These are phyloP conservation scores for Rhabdornis inornatus DNA, from an alignment of 2,113 vertebrate species.

Conservation along the genomic window DNA sequence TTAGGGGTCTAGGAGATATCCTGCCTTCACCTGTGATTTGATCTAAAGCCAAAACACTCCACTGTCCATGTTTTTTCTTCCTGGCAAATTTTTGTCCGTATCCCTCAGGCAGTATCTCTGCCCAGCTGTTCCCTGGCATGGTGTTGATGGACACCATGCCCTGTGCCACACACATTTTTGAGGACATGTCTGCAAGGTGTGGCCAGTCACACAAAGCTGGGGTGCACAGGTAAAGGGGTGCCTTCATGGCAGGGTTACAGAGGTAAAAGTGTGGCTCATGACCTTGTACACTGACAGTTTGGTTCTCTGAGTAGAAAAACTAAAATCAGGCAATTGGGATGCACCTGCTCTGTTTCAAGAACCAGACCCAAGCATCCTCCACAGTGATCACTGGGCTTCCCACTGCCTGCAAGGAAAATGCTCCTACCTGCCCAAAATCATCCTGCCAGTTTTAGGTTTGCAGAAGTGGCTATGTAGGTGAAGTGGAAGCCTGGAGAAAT, in stretches of 20 bases:
- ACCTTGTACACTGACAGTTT: background rate
- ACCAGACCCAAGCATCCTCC: background rate
- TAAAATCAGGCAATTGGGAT: background rate
- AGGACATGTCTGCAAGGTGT: background rate
- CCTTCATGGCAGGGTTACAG: background rate
- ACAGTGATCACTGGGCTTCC: background rate
- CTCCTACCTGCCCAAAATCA: background rate
- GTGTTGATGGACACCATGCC: background rate
- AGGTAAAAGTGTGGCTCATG: background rate
- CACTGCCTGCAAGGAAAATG: fast-evolving
- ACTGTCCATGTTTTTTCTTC: background rate
- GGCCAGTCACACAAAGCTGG: background rate
- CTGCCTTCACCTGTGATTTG: background rate
- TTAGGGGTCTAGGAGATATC: background rate
- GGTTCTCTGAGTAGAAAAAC: background rate
- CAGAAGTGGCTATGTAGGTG: background rate
- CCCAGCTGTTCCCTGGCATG: background rate
- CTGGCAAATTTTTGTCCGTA: background rate
- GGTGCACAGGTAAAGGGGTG: background rate
- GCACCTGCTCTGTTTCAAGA: background rate
- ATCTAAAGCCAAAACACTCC: background rate
- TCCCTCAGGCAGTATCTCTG: background rate
- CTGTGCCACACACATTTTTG: background rate
- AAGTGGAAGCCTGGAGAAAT: background rate
- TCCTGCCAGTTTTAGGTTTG: background rate